Evolutionary conservation across 2,888 invertebrate genomes (phyloP).

Genomic region (Philopedon plagiatum): DNA sequence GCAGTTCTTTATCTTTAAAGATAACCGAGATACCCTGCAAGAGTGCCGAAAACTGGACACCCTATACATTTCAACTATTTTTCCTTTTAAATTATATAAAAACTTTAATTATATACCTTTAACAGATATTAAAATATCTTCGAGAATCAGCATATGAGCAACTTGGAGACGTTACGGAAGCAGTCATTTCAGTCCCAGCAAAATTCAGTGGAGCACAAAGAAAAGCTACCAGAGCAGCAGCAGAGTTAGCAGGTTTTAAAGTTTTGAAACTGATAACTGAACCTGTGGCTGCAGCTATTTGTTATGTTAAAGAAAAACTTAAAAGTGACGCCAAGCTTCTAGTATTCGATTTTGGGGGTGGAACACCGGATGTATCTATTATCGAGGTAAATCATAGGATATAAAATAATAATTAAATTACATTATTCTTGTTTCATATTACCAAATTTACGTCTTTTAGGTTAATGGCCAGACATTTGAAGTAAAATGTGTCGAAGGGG

Average conservation of each 20-base stretch:
- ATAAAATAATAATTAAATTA: no score
- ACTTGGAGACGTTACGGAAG: slow-evolving; percentile 45
- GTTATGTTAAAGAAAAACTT: slow-evolving; percentile 50
- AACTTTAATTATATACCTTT: no score
- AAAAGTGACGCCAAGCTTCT: slow-evolving; percentile 37
- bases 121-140: slow-evolving; percentile 50
- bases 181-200: slow-evolving; percentile 52
- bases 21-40: no score
- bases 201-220: slow-evolving; percentile 52
- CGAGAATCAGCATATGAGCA: slow-evolving; percentile 36
- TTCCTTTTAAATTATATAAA: no score
- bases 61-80: no score
- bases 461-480: slow-evolving; percentile 43
- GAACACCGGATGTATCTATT: slow-evolving; percentile 58
- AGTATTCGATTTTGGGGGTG: slow-evolving; percentile 57
- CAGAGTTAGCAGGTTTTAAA: slow-evolving; percentile 49
- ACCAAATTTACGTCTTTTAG: no score
- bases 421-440: no score
- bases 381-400: slow-evolving; percentile 48
- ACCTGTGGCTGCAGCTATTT: slow-evolving; percentile 55
- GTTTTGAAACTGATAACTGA: slow-evolving; percentile 53
- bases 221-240: slow-evolving; percentile 50
- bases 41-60: no score
- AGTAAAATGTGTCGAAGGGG: slow-evolving; percentile 49
- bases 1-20: no score